These are phyloP conservation scores for Cephonodes hylas DNA, from an alignment of 2,888 invertebrate genomes.

Conservation along the genomic window DNA sequence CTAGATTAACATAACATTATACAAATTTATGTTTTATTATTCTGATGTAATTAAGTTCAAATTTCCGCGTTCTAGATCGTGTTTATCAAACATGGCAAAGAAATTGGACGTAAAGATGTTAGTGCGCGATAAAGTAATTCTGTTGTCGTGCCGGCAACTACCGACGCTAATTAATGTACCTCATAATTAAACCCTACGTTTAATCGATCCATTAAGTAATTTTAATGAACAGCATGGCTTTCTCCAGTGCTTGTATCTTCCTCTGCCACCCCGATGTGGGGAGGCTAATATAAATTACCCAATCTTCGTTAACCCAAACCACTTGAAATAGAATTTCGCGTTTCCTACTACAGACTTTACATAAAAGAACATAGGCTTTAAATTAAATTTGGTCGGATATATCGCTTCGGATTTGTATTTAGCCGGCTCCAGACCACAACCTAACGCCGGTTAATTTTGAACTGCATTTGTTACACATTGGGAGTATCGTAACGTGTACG, in stretches of 20 bases:
- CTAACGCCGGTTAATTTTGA: conserved; percentile 16
- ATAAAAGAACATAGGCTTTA: conserved; percentile 69
- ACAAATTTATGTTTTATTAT: no score
- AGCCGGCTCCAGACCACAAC: neutral
- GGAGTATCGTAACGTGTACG: neutral
- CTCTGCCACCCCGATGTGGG: conserved; percentile 45
- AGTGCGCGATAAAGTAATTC: conserved; percentile 30
- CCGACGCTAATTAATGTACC: conserved; percentile 46
- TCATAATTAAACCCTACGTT: conserved; percentile 62
- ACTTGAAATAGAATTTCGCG: conserved; percentile 72
- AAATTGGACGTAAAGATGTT: conserved; percentile 37
- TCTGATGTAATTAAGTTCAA: neutral
- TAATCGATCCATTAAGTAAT: conserved; percentile 75
- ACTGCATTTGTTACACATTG: conserved; percentile 24
- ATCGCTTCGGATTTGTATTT: conserved; percentile 47
- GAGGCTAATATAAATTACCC: conserved; percentile 79
- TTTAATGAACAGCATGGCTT: conserved; percentile 69
- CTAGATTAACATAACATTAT: no score
- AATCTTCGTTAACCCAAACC: conserved; percentile 76
- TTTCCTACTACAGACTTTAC: conserved; percentile 63
- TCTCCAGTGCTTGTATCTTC: conserved; percentile 59
- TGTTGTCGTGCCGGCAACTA: conserved; percentile 29
- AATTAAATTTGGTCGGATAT: conserved; percentile 59
- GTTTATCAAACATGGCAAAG: conserved; percentile 8
- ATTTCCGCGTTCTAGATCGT: neutral